Percentiles rank a stretch among this genome's conserved stretches.
Conservation (phyloP, 2,113 vertebrate genomes). For the Lepus timidus region DNA sequence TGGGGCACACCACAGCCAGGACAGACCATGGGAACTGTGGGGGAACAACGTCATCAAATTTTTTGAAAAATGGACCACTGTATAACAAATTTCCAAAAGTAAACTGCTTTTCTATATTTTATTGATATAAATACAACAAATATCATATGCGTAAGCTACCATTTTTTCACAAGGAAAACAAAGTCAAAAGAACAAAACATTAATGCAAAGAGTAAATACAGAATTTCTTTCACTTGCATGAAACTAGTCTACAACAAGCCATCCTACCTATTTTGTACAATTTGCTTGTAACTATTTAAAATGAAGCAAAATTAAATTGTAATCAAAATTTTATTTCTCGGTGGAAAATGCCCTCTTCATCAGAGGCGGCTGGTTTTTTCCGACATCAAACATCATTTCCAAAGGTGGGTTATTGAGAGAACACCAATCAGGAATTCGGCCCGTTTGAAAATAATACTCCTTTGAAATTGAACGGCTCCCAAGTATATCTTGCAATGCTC, state of each 20-base stretch:
- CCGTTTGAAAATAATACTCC: slow-evolving; percentile 97
- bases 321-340: slow-evolving; percentile 91
- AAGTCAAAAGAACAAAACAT: slow-evolving; percentile 63
- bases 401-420: slow-evolving; percentile 95
- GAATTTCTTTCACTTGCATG: slow-evolving; percentile 56
- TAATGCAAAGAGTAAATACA: slow-evolving; percentile 54
- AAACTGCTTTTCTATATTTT: slow-evolving; percentile 62
- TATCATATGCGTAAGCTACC: slow-evolving; percentile 37
- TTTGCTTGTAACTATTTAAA: slow-evolving; percentile 56
- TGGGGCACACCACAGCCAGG: neutral
- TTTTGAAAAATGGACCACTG: neutral
- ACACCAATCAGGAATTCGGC: slow-evolving; percentile 98
- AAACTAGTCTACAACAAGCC: neutral
- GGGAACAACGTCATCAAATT: neutral
- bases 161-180: slow-evolving; percentile 59
- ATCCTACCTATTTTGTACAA: slow-evolving; percentile 43
- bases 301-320: slow-evolving; percentile 36
- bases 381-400: slow-evolving; percentile 95
- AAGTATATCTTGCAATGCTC: slow-evolving; percentile 97
- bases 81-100: slow-evolving; percentile 61
- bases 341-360: slow-evolving; percentile 99
- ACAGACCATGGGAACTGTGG: neutral
- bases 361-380: slow-evolving; percentile 94
- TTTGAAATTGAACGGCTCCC: slow-evolving; percentile 97
- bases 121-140: slow-evolving; percentile 69